Conservation (phyloP, 2,888 invertebrate species). For the Cerastoderma edule region DNA sequence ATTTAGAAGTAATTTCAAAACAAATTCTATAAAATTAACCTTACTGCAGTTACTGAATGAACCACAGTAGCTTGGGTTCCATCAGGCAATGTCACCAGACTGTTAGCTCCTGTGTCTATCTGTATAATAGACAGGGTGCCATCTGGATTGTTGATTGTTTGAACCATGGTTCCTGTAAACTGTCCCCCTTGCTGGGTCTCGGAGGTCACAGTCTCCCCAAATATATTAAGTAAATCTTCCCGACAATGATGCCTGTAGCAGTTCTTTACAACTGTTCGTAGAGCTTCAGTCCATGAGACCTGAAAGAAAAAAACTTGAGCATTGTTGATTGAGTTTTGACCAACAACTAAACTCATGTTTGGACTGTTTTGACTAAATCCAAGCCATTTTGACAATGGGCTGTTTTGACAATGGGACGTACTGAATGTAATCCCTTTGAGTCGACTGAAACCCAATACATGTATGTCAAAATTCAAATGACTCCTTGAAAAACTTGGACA, state of each 20-base stretch:
- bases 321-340: background rate
- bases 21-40: too few relatives aligned
- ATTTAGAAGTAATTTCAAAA: too few relatives aligned
- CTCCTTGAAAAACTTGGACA: too few relatives aligned
- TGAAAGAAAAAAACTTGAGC: conserved; percentile 84
- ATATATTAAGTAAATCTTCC: conserved; percentile 90
- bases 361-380: too few relatives aligned
- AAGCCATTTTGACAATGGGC: too few relatives aligned
- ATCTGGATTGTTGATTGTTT: conserved; percentile 98
- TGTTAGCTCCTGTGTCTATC: conserved; percentile 83
- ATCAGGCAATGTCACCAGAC: conserved; percentile 91
- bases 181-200: conserved; percentile 18
- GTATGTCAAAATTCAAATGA: too few relatives aligned
- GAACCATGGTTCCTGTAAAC: conserved; percentile 90
- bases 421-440: too few relatives aligned
- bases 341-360: too few relatives aligned
- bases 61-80: conserved; percentile 97
- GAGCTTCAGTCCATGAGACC: conserved; percentile 99
- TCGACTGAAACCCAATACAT: too few relatives aligned
- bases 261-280: conserved; percentile 97
- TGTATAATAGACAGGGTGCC: conserved; percentile 97
- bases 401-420: too few relatives aligned
- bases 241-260: conserved; percentile 98
- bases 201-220: conserved; percentile 35
- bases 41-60: conserved; percentile 84